Evolutionary conservation across 1,140 invertebrate species (phyloP).

Genomic region (Saccostrea echinata): DNA sequence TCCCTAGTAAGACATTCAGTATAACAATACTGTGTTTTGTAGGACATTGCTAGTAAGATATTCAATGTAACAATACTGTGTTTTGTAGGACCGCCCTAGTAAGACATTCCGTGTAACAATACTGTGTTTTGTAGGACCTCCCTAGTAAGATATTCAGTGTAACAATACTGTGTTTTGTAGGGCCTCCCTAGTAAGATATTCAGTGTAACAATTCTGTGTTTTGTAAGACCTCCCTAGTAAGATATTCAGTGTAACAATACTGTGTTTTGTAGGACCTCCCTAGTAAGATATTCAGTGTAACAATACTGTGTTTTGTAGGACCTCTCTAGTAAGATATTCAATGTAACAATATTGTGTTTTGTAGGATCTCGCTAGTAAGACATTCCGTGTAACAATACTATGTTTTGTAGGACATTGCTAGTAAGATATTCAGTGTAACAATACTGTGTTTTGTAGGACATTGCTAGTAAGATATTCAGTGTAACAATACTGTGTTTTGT

Average conservation of each 20-base stretch:
- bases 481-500: conserved; percentile 68
- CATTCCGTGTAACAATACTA: too few relatives aligned
- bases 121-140: too few relatives aligned
- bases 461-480: conserved; percentile 88
- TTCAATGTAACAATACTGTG: conserved; percentile 83
- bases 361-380: too few relatives aligned
- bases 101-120: too few relatives aligned
- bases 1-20: too few relatives aligned
- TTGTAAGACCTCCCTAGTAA: too few relatives aligned
- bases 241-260: too few relatives aligned
- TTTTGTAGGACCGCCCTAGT: too few relatives aligned
- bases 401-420: too few relatives aligned
- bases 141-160: too few relatives aligned
- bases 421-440: background rate
- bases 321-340: conserved; percentile 88
- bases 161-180: conserved; percentile 79
- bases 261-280: too few relatives aligned
- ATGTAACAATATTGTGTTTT: conserved; percentile 74
- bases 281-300: too few relatives aligned
- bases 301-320: conserved; percentile 81
- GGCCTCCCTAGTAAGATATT: conserved; percentile 88
- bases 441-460: conserved; percentile 81
- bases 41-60: conserved; percentile 87
- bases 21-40: conserved; percentile 66
- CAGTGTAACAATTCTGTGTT: conserved; percentile 79